phyloP scores from a whole-genome alignment of 2,113 vertebrate genomes.

The Nannospalax galili region DNA sequence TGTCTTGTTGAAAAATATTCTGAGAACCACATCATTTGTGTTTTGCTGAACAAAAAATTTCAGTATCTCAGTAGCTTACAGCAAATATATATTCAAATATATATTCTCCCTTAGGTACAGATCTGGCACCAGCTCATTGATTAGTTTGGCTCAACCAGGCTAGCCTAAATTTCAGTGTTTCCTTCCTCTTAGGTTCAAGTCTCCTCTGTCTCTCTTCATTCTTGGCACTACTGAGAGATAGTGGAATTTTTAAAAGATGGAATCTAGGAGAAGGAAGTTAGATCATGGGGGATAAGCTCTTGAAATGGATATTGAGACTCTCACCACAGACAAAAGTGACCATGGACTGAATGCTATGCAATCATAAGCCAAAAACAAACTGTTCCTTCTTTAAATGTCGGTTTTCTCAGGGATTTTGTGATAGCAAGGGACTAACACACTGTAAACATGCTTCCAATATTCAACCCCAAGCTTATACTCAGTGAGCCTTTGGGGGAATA shows the following conservation, averaged over 20 bases:
- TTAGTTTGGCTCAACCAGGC: not conserved
- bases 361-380: not conserved
- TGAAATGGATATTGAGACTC: not conserved
- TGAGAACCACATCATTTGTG: not conserved
- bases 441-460: not conserved
- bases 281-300: fast-evolving
- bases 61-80: not conserved
- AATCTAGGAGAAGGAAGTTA: not conserved
- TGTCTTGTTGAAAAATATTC: not conserved
- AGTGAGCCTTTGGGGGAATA: fast-evolving
- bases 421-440: not conserved
- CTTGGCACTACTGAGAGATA: not conserved
- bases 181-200: not conserved
- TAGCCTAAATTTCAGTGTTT: too few relatives aligned
- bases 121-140: not conserved
- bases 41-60: constrained; percentile 2
- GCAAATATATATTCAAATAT: not conserved
- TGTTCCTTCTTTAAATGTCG: not conserved
- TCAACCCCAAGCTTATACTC: fast-evolving
- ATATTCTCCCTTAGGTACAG: not conserved
- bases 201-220: not conserved
- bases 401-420: not conserved
- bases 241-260: not conserved
- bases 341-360: not conserved
- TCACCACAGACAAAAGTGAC: not conserved